phyloP scores from a whole-genome alignment of 2,888 invertebrate genomes.

The Serrognathus titanus region DNA sequence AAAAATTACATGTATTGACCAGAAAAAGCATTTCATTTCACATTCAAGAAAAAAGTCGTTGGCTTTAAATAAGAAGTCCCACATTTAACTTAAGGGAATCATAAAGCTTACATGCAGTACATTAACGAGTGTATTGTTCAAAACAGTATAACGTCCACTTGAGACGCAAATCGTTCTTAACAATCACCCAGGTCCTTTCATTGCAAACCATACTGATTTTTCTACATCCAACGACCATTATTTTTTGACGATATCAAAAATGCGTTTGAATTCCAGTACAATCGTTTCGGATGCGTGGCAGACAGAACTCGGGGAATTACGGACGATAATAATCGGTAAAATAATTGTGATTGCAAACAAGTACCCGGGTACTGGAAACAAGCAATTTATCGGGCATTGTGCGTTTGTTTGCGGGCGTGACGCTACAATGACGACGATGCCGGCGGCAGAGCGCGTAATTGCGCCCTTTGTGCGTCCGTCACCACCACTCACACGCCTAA shows the following conservation, averaged over 20 bases:
- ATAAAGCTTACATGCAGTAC: not conserved
- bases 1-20: not conserved
- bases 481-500: constrained; percentile 51
- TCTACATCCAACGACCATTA: no score
- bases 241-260: no score
- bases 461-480: constrained; percentile 49
- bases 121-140: not conserved
- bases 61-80: not conserved
- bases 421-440: constrained; percentile 43
- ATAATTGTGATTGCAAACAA: constrained; percentile 15
- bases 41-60: not conserved
- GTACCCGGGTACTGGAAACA: constrained; percentile 24
- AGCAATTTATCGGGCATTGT: constrained; percentile 29
- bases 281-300: no score
- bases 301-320: no score
- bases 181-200: constrained; percentile 15
- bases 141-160: constrained; percentile 17
- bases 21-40: no score
- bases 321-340: constrained; percentile 5
- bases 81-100: constrained; percentile 8
- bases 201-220: not conserved
- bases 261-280: not conserved
- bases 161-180: constrained; percentile 25
- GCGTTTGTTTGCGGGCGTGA: constrained; percentile 43
- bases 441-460: constrained; percentile 49